phyloP scores from a whole-genome alignment of 2,888 invertebrate species.

The Tipula lateralis region DNA sequence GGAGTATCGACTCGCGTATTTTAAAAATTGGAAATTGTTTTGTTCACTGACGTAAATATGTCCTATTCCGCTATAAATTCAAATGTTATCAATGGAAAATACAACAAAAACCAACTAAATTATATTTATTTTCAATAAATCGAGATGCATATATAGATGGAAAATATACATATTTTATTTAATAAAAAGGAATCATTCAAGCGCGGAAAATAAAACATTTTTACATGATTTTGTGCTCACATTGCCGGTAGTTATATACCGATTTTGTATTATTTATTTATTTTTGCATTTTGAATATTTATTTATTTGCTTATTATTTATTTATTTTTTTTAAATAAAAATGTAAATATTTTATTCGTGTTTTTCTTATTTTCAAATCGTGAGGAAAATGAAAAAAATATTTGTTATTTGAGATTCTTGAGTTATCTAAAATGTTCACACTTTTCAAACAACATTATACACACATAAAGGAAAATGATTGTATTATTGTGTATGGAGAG shows the following conservation, averaged over 20 bases:
- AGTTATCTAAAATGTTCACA: background rate
- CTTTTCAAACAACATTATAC: background rate
- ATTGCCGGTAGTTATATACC: conserved; percentile 1
- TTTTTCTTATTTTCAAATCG: background rate
- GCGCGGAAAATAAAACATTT: background rate
- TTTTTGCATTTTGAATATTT: background rate
- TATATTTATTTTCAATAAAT: background rate
- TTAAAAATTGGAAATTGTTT: background rate
- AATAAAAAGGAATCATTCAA: conserved; percentile 11
- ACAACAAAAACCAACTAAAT: background rate
- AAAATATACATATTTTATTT: background rate
- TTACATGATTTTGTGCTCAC: background rate
- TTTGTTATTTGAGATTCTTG: background rate
- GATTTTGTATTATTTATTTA: background rate
- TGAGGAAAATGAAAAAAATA: background rate
- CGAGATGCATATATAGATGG: background rate
- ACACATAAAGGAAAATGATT: background rate
- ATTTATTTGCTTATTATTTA: background rate
- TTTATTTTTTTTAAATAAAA: background rate
- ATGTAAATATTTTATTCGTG: background rate
- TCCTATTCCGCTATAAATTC: background rate
- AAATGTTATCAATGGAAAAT: background rate
- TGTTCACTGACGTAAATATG: background rate
- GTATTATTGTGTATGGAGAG: background rate
- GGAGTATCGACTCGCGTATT: background rate